Percentiles rank a stretch among this genome's conserved stretches.
These are phyloP conservation scores for Lepidochitona cinerea DNA, from an alignment of 2,888 invertebrate species.

Conservation along the genomic window DNA sequence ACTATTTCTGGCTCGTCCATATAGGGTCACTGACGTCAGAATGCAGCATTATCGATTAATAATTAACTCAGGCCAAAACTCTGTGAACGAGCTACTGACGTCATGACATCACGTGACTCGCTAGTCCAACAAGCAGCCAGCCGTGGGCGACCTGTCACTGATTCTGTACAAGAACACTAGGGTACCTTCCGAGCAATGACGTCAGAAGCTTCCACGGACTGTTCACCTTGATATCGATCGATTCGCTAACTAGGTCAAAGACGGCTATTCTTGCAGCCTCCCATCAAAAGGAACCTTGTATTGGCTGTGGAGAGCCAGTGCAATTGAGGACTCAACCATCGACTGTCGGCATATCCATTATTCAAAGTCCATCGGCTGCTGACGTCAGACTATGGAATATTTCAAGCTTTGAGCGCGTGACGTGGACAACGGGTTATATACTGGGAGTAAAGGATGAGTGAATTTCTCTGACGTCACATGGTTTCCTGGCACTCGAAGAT, in stretches of 20 bases:
- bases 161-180: not conserved
- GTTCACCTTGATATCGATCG: not conserved
- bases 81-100: constrained; percentile 1
- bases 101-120: not conserved
- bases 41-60: not conserved
- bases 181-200: not conserved
- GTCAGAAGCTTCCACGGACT: not conserved
- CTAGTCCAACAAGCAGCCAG: not conserved
- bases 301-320: too few relatives aligned
- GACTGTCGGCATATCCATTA: not conserved
- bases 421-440: not conserved
- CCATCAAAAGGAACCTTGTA: not conserved
- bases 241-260: not conserved
- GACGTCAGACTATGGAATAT: not conserved
- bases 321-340: too few relatives aligned
- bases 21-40: not conserved
- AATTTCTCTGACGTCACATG: not conserved
- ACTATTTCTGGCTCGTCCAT: not conserved
- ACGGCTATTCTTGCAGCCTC: not conserved
- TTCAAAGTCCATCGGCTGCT: not conserved
- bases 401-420: not conserved
- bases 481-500: too few relatives aligned
- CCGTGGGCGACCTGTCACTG: not conserved
- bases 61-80: not conserved
- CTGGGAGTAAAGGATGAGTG: not conserved